These are phyloP conservation scores for Heliconius hortense DNA, from an alignment of 2,888 invertebrate species.

Conservation along the genomic window DNA sequence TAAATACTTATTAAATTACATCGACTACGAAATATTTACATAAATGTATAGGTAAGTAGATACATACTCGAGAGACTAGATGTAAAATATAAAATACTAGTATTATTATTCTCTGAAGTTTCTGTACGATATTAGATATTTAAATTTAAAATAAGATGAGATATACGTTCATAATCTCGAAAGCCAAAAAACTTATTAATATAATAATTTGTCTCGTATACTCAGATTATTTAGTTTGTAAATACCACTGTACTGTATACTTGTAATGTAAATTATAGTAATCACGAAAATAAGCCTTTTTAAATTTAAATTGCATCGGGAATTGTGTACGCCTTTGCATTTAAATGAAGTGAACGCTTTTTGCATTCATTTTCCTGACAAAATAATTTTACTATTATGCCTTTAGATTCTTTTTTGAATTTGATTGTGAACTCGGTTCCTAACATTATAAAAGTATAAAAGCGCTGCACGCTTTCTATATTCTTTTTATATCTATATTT, in stretches of 20 bases:
- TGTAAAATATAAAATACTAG: too few species aligned
- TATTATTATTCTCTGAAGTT: too few species aligned
- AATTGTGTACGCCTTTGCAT: slow-evolving; percentile 25
- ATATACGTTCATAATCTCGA: not conserved
- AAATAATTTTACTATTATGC: slow-evolving; percentile 17
- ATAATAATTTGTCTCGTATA: not conserved
- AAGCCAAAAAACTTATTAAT: not conserved
- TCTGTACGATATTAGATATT: too few species aligned
- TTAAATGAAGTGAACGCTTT: slow-evolving; percentile 22
- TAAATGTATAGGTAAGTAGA: too few species aligned
- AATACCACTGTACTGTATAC: not conserved
- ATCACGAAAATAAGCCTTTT: slow-evolving; percentile 18
- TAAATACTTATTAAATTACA: too few species aligned
- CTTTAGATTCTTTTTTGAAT: slow-evolving; percentile 14
- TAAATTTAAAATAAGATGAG: not conserved
- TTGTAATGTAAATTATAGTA: slow-evolving; percentile 22
- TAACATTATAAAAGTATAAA: slow-evolving; percentile 2
- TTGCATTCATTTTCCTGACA: slow-evolving; percentile 20
- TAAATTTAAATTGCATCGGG: slow-evolving; percentile 24
- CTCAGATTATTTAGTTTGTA: not conserved
- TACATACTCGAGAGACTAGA: too few species aligned
- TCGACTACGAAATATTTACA: too few species aligned
- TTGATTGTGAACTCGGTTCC: slow-evolving; percentile 3
- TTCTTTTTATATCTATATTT: not conserved
- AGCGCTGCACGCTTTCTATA: not conserved